Evolutionary conservation across 2,797 vertebrate genomes (phyloP).

Genomic region (Neopelma chrysocephalum): DNA sequence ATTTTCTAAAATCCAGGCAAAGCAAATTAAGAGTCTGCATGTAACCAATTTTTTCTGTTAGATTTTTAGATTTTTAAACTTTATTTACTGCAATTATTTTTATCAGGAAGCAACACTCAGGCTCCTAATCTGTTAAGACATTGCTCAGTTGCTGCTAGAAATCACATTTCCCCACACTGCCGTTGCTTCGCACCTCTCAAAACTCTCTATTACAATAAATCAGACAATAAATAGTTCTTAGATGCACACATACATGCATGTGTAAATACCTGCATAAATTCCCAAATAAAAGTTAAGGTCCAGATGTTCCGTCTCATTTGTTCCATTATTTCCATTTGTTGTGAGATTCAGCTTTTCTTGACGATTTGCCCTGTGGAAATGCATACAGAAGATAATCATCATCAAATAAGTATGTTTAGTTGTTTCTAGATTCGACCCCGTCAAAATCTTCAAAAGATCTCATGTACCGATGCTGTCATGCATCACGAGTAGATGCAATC

Average conservation of each 20-base stretch:
- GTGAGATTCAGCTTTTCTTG: slow-evolving; percentile 72
- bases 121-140: slow-evolving; percentile 41
- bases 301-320: slow-evolving; percentile 63
- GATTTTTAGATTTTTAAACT: background rate
- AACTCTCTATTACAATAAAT: background rate
- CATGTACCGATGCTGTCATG: background rate
- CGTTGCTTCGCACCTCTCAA: background rate
- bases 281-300: slow-evolving; percentile 89
- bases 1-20: slow-evolving; percentile 66
- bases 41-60: slow-evolving; percentile 32
- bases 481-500: background rate
- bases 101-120: slow-evolving; percentile 15
- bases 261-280: slow-evolving; percentile 89
- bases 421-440: background rate
- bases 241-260: background rate
- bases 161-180: background rate
- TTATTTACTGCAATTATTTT: slow-evolving; percentile 64
- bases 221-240: background rate
- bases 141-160: slow-evolving; percentile 35
- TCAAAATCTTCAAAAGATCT: background rate
- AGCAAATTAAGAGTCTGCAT: slow-evolving; percentile 59
- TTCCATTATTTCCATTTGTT: slow-evolving; percentile 12
- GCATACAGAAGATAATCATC: background rate
- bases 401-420: background rate
- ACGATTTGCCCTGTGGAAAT: slow-evolving; percentile 74